These are phyloP conservation scores for Antechinus stuartii DNA, from an alignment of 2,113 vertebrate species.

Conservation along the genomic window DNA sequence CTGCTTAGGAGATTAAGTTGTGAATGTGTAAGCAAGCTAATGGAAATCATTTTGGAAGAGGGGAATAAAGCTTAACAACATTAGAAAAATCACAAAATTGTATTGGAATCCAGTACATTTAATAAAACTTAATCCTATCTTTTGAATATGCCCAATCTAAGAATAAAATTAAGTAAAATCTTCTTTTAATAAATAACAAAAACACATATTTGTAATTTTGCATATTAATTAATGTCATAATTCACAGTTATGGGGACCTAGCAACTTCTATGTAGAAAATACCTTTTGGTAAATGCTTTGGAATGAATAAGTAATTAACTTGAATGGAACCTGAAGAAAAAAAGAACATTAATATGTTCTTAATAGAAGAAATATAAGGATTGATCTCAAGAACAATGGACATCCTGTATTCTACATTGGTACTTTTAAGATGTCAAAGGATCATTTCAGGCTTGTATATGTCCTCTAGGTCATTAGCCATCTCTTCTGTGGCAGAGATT, in stretches of 20 bases:
- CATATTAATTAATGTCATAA: not conserved
- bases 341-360: not conserved
- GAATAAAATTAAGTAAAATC: not conserved
- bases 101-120: conserved; percentile 59
- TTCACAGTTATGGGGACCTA: not conserved
- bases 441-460: not conserved
- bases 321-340: not conserved
- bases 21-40: conserved; percentile 88
- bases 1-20: conserved; percentile 90
- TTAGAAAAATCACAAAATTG: conserved; percentile 68
- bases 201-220: not conserved
- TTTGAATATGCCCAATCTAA: not conserved
- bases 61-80: conserved; percentile 89
- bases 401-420: not conserved
- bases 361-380: not conserved
- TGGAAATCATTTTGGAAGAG: conserved; percentile 88
- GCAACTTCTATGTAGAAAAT: not conserved
- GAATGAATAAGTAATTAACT: not conserved
- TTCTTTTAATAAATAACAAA: not conserved
- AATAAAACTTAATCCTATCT: conserved; percentile 61
- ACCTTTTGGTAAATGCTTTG: not conserved
- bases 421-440: not conserved
- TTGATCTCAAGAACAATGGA: not conserved
- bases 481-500: not conserved
- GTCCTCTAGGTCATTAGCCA: not conserved